Percentiles rank a stretch among this genome's conserved stretches.
Evolutionary conservation across 2,888 invertebrate species (phyloP).

Genomic region (Colostygia pectinataria): DNA sequence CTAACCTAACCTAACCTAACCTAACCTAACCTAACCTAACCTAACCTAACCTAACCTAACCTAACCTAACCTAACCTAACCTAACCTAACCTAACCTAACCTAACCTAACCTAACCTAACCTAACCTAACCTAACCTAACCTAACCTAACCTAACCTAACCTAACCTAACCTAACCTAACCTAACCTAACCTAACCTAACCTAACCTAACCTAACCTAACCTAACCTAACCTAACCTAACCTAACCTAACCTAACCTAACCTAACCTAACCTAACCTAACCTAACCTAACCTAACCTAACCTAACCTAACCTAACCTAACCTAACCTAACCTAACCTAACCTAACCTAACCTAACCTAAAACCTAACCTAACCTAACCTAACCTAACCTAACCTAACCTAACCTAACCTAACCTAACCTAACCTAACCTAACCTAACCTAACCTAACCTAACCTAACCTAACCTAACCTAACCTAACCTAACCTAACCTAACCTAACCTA

Average conservation of each 20-base stretch:
- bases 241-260: constrained; percentile 33
- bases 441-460: constrained; percentile 33
- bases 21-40: constrained; percentile 35
- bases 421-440: constrained; percentile 18
- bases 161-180: constrained; percentile 38
- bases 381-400: constrained; percentile 32
- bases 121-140: constrained; percentile 40
- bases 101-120: constrained; percentile 39
- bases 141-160: constrained; percentile 36
- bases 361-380: constrained; percentile 28
- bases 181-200: constrained; percentile 33
- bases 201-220: constrained; percentile 39
- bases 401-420: constrained; percentile 1
- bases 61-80: constrained; percentile 25
- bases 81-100: constrained; percentile 24
- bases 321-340: constrained; percentile 34
- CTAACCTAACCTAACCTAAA: constrained; percentile 34
- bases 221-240: constrained; percentile 40
- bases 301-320: constrained; percentile 30
- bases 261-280: constrained; percentile 37
- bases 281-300: constrained; percentile 35
- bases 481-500: constrained; percentile 32
- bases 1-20: constrained; percentile 37
- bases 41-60: constrained; percentile 30
- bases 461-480: constrained; percentile 27